Evolutionary conservation across 1,140 invertebrate genomes (phyloP).

Genomic region (Bombus affinis): DNA sequence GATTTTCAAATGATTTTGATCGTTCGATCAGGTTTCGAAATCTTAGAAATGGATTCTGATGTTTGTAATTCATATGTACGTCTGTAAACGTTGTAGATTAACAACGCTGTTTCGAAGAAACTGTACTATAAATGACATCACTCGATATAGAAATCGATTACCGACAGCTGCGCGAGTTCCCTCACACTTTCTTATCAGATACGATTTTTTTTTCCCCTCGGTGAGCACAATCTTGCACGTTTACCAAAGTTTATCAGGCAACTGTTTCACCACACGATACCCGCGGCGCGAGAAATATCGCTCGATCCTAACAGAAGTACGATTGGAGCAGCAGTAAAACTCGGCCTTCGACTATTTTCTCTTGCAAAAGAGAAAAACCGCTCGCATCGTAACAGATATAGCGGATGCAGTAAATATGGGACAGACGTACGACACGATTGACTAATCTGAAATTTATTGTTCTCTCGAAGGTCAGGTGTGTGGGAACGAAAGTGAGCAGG

Average conservation of each 20-base stretch:
- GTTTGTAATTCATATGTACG: background rate
- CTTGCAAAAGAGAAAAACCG: background rate
- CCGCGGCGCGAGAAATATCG: no score
- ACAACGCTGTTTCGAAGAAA: no score
- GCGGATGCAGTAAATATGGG: background rate
- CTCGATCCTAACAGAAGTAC: background rate
- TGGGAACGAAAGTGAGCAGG: constrained; percentile 18
- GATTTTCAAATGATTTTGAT: no score
- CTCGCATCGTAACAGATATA: background rate
- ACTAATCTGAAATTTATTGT: constrained; percentile 40
- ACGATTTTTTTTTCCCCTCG: background rate
- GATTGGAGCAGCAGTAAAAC: background rate
- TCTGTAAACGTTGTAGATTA: background rate
- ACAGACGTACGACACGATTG: background rate
- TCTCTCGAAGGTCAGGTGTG: constrained; percentile 25
- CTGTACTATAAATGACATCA: background rate
- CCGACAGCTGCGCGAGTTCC: background rate
- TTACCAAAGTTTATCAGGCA: background rate
- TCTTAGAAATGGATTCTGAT: background rate
- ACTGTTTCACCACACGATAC: no score
- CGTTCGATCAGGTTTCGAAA: background rate
- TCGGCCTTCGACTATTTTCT: background rate
- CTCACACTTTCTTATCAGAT: background rate
- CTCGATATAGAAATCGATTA: constrained; percentile 8
- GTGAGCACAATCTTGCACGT: background rate